These are phyloP conservation scores for Acanthisitta chloris DNA, from an alignment of 2,113 vertebrate genomes.

Conservation along the genomic window DNA sequence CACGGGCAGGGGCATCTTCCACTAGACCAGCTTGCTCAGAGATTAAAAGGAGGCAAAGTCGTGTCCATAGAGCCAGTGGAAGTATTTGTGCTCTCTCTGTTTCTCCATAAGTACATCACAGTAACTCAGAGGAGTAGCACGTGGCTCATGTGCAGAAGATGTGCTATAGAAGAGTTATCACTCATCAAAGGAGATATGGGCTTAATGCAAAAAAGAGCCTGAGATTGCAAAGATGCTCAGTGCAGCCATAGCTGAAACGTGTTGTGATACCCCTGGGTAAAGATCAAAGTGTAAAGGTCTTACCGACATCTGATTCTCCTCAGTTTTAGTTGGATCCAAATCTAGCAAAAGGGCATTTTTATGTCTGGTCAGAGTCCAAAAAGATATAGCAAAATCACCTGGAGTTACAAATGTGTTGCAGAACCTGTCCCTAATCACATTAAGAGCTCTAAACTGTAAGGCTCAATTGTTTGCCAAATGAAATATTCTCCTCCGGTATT, in stretches of 20 bases:
- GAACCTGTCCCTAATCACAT: constrained; percentile 67
- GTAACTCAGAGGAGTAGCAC: not conserved
- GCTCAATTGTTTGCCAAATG: constrained; percentile 55
- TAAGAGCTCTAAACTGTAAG: constrained; percentile 58
- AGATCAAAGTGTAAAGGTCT: constrained; percentile 25
- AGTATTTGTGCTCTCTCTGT: not conserved
- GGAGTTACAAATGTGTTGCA: constrained; percentile 66
- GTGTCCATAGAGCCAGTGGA: not conserved
- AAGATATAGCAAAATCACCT: constrained; percentile 54
- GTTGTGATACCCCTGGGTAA: constrained; percentile 24
- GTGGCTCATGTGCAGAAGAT: not conserved
- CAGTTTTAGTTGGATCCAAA: constrained; percentile 41
- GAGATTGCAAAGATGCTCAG: not conserved
- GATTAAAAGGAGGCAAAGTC: not conserved
- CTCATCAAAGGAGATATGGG: not conserved
- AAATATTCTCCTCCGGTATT: constrained; percentile 46
- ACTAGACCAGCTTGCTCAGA: not conserved
- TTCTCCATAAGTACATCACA: fast-evolving
- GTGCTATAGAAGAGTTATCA: not conserved
- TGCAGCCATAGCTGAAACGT: not conserved
- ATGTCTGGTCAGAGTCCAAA: constrained; percentile 37
- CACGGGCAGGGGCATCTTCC: not conserved
- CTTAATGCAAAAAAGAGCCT: constrained; percentile 1
- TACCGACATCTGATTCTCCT: constrained; percentile 35
- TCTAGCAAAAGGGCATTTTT: constrained; percentile 20